A percentile compares a stretch with the other conserved stretches of the same genome.
Conservation (phyloP, 2,113 vertebrate genomes). For the Cochlearius cochlearius region DNA sequence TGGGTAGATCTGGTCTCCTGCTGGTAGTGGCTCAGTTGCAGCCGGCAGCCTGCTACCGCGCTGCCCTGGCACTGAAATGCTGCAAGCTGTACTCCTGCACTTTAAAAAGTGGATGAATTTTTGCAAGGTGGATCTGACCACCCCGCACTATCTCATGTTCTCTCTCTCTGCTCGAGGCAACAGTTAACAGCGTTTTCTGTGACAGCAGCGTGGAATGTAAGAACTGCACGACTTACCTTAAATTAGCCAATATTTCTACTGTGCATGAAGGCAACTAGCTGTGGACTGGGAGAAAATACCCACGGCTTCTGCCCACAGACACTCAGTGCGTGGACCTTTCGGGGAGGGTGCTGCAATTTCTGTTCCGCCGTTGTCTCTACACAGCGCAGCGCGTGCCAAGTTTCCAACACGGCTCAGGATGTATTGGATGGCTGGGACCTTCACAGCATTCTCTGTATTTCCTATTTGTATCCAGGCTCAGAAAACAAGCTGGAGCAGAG, state of each 20-base stretch:
- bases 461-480: background rate
- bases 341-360: background rate
- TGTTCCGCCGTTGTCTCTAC: background rate
- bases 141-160: background rate
- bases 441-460: background rate
- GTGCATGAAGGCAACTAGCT: background rate
- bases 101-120: background rate
- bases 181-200: background rate
- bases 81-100: background rate
- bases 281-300: background rate
- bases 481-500: background rate
- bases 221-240: background rate
- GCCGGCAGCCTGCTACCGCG: background rate
- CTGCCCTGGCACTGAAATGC: background rate
- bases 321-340: background rate
- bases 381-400: background rate
- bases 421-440: background rate
- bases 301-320: background rate
- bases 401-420: background rate
- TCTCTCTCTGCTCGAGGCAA: background rate
- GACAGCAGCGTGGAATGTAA: background rate
- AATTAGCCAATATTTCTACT: background rate
- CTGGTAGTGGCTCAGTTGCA: background rate
- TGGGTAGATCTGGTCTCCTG: background rate
- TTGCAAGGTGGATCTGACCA: background rate